Conservation (phyloP, 2,113 vertebrate genomes). For the Aramus guarauna region DNA sequence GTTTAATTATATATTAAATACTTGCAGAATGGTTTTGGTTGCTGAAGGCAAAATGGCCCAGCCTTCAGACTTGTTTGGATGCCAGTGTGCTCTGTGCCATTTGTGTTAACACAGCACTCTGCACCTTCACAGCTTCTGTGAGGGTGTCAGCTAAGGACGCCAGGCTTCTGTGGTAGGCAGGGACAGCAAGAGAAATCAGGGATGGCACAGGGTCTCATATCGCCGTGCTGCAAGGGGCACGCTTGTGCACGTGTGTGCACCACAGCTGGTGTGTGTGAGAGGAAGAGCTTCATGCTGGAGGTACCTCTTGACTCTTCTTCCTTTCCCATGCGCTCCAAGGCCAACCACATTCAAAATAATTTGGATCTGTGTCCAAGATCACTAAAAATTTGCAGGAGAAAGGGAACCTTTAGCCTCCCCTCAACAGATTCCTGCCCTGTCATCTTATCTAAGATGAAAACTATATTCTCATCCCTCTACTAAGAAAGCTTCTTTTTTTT, state of each 20-base stretch:
- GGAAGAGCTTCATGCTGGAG: not conserved
- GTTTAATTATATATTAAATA: not conserved
- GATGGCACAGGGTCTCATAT: not conserved
- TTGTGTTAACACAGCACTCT: not conserved
- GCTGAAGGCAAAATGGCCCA: not conserved
- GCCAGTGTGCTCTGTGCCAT: not conserved
- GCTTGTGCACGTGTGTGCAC: not conserved
- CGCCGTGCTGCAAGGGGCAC: not conserved
- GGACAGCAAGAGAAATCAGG: not conserved
- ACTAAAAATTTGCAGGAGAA: not conserved
- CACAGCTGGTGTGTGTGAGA: not conserved
- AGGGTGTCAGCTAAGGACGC: not conserved
- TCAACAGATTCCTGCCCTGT: not conserved
- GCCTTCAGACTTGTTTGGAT: not conserved
- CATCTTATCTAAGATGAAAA: not conserved
- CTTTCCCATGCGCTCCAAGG: not conserved
- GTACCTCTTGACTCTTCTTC: not conserved
- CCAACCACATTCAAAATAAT: not conserved
- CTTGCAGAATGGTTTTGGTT: not conserved
- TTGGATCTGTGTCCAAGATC: not conserved
- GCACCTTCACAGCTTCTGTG: not conserved
- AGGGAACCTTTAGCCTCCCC: not conserved
- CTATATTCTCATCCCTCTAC: not conserved
- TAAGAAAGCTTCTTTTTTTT: not conserved
- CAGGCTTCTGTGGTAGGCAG: not conserved